phyloP scores from a whole-genome alignment of 2,888 invertebrate genomes.

The Drosophila diplacantha region DNA sequence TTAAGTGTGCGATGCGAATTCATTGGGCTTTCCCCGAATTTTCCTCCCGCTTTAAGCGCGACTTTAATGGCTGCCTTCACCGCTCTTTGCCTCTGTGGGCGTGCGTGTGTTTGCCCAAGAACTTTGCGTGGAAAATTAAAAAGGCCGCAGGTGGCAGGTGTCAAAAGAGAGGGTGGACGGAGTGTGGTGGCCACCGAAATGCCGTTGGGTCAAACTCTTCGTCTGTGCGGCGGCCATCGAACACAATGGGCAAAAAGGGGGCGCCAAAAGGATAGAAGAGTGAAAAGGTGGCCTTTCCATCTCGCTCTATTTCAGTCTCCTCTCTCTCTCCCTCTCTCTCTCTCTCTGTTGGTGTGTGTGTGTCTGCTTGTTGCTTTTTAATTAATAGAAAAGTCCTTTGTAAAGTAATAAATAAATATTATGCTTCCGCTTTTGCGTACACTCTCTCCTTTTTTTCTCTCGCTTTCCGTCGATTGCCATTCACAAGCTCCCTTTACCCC shows the following conservation, averaged over 20 bases:
- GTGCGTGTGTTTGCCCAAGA: constrained; percentile 59
- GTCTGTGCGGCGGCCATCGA: constrained; percentile 44
- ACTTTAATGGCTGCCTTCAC: constrained; percentile 50
- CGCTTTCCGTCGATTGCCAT: constrained; percentile 49
- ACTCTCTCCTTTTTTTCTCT: constrained; percentile 38
- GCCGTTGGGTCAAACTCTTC: constrained; percentile 55
- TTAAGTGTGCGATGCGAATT: constrained; percentile 61
- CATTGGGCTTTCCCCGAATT: constrained; percentile 37
- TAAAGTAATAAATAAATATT: constrained; percentile 77
- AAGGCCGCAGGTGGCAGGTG: constrained; percentile 67
- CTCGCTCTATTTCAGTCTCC: neutral
- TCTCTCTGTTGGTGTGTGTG: constrained; percentile 14
- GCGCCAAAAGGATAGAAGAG: constrained; percentile 16
- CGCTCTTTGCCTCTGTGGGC: constrained; percentile 1
- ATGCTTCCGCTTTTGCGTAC: constrained; percentile 72
- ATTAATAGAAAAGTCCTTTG: constrained; percentile 77
- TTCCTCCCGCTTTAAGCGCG: constrained; percentile 51
- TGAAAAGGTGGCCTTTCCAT: constrained; percentile 15
- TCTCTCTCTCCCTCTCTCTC: neutral
- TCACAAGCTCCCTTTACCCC: constrained; percentile 20
- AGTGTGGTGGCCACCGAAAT: constrained; percentile 44
- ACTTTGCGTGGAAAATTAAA: constrained; percentile 73
- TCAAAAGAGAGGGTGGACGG: constrained; percentile 23
- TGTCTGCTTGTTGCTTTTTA: constrained; percentile 75
- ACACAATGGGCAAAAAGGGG: constrained; percentile 53